These are phyloP conservation scores for Mamestra configurata DNA, from an alignment of 1,140 invertebrate species.

Conservation along the genomic window DNA sequence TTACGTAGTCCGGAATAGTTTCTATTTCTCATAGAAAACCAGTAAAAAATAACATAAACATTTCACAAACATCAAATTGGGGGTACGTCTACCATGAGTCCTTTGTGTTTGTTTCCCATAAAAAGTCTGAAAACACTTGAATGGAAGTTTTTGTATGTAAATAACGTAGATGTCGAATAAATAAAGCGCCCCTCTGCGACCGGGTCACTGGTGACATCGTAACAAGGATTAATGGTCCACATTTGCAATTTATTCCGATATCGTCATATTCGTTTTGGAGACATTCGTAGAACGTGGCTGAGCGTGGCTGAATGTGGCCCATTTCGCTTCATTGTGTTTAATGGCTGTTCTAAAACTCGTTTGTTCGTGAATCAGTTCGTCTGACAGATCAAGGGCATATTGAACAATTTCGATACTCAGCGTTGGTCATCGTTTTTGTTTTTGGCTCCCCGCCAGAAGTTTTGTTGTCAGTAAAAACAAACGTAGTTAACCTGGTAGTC, in stretches of 20 bases:
- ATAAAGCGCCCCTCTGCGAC: conserved; percentile 32
- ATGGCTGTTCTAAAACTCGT: conserved; percentile 35
- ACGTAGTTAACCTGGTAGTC: conserved; percentile 27
- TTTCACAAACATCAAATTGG: conserved; percentile 27
- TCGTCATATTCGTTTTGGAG: conserved; percentile 54
- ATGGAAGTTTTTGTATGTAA: conserved; percentile 40
- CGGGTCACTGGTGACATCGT: conserved; percentile 60
- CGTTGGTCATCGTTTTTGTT: conserved; percentile 39
- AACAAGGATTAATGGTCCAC: conserved; percentile 68
- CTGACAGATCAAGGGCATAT: conserved; percentile 38
- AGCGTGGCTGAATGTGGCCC: conserved; percentile 23
- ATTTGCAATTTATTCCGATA: conserved; percentile 68
- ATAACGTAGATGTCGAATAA: conserved; percentile 46
- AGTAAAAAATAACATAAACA: conserved; percentile 21
- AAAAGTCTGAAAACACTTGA: conserved; percentile 34
- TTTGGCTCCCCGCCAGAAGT: conserved; percentile 17
- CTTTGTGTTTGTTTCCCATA: conserved; percentile 36
- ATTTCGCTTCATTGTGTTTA: conserved; percentile 45
- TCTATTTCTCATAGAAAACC: neutral
- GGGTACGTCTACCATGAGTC: conserved; percentile 14
- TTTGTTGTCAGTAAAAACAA: conserved; percentile 33
- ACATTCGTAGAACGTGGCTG: conserved; percentile 35
- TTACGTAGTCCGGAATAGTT: conserved; percentile 8
- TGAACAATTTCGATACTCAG: conserved; percentile 18
- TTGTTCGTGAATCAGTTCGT: conserved; percentile 35